A percentile compares a stretch with the other conserved stretches of the same genome.
phyloP scores from a whole-genome alignment of 2,888 invertebrate genomes.

The Drosophila formosana region DNA sequence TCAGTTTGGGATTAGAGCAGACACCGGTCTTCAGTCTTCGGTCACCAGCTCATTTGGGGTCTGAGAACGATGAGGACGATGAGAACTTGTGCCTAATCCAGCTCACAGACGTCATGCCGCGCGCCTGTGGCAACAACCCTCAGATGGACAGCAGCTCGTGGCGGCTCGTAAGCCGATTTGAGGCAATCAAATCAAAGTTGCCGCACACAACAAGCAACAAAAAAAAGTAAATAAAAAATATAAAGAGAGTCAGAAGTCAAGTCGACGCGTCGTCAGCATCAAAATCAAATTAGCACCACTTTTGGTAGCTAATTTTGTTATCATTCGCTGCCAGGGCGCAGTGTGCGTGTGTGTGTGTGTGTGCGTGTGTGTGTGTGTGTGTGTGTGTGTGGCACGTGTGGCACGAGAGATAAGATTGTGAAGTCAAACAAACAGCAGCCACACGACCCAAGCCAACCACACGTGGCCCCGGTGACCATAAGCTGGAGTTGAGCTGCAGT shows the following conservation, averaged over 20 bases:
- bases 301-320: conserved; percentile 77
- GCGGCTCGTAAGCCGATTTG: conserved; percentile 76
- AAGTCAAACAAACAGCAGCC: conserved; percentile 59
- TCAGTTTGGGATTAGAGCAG: conserved; percentile 46
- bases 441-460: conserved; percentile 44
- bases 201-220: conserved; percentile 22
- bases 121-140: conserved; percentile 46
- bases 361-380: neutral
- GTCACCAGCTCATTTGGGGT: conserved; percentile 51
- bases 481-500: conserved; percentile 11
- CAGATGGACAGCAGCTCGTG: conserved; percentile 62
- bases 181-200: conserved; percentile 61
- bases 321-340: conserved; percentile 55
- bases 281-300: conserved; percentile 82
- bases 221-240: neutral
- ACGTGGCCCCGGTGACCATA: conserved; percentile 57
- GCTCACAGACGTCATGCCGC: conserved; percentile 68
- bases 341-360: conserved; percentile 22
- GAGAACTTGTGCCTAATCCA: conserved; percentile 79
- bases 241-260: conserved; percentile 24
- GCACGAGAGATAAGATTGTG: conserved; percentile 51
- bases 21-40: conserved; percentile 14
- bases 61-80: conserved; percentile 72
- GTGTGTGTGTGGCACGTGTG: conserved; percentile 61
- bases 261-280: conserved; percentile 58